Conservation (phyloP, 2,888 invertebrate species). For the Drosophila nigricruria region DNA sequence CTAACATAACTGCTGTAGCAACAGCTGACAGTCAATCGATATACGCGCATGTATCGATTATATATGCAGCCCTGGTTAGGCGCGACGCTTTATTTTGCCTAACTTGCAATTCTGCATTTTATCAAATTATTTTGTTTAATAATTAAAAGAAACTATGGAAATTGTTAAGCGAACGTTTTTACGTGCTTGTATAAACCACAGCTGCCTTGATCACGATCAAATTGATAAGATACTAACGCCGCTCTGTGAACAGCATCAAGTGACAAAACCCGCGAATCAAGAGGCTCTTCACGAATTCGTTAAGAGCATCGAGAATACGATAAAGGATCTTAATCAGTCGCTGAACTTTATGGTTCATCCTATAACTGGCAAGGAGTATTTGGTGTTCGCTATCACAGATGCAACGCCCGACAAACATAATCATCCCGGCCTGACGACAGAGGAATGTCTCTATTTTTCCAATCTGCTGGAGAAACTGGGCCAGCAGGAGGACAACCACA, state of each 20-base stretch:
- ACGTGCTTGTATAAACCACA: conserved; percentile 65
- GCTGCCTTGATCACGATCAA: conserved; percentile 49
- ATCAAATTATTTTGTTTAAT: neutral
- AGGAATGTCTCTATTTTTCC: conserved; percentile 64
- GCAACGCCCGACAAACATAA: conserved; percentile 51
- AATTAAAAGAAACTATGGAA: conserved; percentile 44
- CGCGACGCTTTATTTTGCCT: neutral
- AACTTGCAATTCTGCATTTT: neutral
- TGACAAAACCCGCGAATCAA: conserved; percentile 39
- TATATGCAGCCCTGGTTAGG: conserved; percentile 33
- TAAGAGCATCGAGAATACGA: conserved; percentile 32
- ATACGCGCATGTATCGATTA: no score
- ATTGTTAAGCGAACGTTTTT: conserved; percentile 52
- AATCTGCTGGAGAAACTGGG: conserved; percentile 56
- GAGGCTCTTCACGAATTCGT: conserved; percentile 55
- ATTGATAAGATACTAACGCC: conserved; percentile 57
- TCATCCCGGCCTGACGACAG: conserved; percentile 53
- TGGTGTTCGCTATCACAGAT: conserved; percentile 61
- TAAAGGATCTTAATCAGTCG: conserved; percentile 48
- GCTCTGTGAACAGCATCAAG: conserved; percentile 53
- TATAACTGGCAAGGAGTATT: conserved; percentile 54
- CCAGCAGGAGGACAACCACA: conserved; percentile 33
- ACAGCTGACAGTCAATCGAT: neutral
- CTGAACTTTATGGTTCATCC: conserved; percentile 57
- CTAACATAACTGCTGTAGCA: neutral